phyloP scores from a whole-genome alignment of 1,140 invertebrate genomes.

The Platyscapa corneri region DNA sequence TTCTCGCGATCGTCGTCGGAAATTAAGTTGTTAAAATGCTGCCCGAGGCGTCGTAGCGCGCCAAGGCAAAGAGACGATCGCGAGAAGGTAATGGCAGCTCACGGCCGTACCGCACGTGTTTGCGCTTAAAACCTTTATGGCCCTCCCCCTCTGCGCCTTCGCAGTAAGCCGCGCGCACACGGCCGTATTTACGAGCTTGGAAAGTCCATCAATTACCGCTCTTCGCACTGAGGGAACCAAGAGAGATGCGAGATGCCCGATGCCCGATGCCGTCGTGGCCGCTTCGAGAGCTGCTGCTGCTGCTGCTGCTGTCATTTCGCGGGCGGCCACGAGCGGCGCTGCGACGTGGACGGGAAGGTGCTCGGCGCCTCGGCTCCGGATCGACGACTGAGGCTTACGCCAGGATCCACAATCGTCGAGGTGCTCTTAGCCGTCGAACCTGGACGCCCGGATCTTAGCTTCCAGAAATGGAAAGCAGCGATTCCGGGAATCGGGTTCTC shows the following conservation, averaged over 20 bases:
- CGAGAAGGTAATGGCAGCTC: conserved; percentile 47
- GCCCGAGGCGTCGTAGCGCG: conserved; percentile 48
- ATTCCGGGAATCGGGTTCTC: not conserved
- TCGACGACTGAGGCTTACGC: too few relatives aligned
- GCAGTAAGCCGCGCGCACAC: not conserved
- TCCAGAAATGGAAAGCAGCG: not conserved
- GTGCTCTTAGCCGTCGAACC: not conserved
- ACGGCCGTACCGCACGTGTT: conserved; percentile 54
- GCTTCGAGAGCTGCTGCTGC: not conserved
- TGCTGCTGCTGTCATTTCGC: not conserved
- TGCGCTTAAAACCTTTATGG: conserved; percentile 38
- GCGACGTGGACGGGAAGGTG: not conserved
- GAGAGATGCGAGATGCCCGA: not conserved
- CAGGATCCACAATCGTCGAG: too few relatives aligned
- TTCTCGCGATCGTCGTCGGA: conserved; percentile 50
- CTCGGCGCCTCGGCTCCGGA: too few relatives aligned
- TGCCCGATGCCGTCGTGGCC: not conserved
- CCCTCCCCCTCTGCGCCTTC: not conserved
- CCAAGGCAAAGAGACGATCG: conserved; percentile 46
- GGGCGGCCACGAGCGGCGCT: not conserved
- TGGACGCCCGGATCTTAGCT: not conserved
- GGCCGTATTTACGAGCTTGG: conserved; percentile 4
- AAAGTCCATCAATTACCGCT: not conserved
- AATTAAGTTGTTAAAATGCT: conserved; percentile 55
- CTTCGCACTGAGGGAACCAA: not conserved